Evolutionary conservation across 2,113 vertebrate species (phyloP), one percentile per base, ranked within the genome.

Genomic region (Phaethornis superciliosus): DNA sequence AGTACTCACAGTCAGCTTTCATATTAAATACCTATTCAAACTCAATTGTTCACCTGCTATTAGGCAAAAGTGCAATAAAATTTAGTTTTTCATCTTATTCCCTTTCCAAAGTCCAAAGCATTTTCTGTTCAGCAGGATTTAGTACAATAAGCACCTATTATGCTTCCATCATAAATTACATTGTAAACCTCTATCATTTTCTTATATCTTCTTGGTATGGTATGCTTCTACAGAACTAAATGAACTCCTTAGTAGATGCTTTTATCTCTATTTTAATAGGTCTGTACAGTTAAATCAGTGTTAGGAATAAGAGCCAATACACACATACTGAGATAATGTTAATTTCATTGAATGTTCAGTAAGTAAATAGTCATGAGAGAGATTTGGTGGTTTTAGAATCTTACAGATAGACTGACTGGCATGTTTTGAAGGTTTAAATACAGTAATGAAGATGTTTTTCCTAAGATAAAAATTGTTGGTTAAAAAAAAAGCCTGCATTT

Each of bases 381-480:
- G 35, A 79, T 95, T 94, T 95, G 59, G 63, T 82, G 32, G 6
- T 9, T 94, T 96, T 89, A 70, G 26, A 37, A 20, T 30, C 67
- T 35, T 77, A 70, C 11, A 77, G 52, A 51, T 55, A 88, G 68
- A 77, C 59, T 24, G 68, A 82, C 37, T 74, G 68, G 33, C 62
- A 52, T 88, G 47, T 91, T 92, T 89, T 80, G 67, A 93, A 85
- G 62, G 52, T 82, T 94, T 44, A 94, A 79, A 92, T 70, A 80
- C 52, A 94, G 93, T 26, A 88, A 82, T 21, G 19, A 92, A 88
- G 46, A 35, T 30, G 23, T 8, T 84, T 84, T 68, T 71, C 40
- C 63, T 37, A 24, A 37, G 28, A 87, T 37, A 76, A 91, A 92
- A 80, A 37, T 3, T 3, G 0, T 52, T 92, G 47, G 15, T 44